Conservation (phyloP, 2,888 invertebrate genomes). For the Rhodophaea formosa region DNA sequence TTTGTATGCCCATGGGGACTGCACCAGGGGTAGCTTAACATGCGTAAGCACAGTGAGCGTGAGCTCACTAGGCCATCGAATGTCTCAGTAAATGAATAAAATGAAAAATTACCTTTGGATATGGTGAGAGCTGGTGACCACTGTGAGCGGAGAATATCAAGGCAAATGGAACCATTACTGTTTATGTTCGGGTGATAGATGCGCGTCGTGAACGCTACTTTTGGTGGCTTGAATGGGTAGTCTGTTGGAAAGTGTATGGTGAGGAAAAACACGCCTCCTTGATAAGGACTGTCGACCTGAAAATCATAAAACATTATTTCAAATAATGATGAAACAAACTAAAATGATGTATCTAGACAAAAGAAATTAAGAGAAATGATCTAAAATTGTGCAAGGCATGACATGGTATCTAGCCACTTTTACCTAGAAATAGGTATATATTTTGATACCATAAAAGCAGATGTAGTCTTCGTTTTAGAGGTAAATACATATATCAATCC, state of each 20-base stretch:
- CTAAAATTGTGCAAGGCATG: no score
- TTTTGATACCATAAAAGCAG: no score
- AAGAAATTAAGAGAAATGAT: no score
- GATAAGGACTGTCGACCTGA: slow-evolving; percentile 99
- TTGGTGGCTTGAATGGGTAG: slow-evolving; percentile 99
- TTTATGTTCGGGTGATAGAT: slow-evolving; percentile 99
- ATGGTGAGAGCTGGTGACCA: slow-evolving; percentile 99
- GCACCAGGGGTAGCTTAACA: no score
- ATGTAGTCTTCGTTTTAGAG: no score
- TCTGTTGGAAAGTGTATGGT: slow-evolving; percentile 99
- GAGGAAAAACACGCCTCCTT: slow-evolving; percentile 99
- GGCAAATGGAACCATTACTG: slow-evolving; percentile 99
- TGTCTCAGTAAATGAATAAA: not conserved
- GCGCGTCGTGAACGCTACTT: slow-evolving; percentile 99
- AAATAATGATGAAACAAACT: slow-evolving; percentile 6
- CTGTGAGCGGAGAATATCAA: slow-evolving; percentile 99
- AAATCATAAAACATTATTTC: slow-evolving; percentile 37
- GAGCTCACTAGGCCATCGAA: not conserved
- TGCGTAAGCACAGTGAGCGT: not conserved
- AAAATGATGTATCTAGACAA: not conserved
- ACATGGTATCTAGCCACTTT: no score
- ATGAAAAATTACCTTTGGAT: slow-evolving; percentile 95
- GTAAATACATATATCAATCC: no score
- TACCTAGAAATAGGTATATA: no score
- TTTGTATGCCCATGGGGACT: no score